phyloP scores from a whole-genome alignment of 1,140 invertebrate genomes.

The Tetramorium simillimum region DNA sequence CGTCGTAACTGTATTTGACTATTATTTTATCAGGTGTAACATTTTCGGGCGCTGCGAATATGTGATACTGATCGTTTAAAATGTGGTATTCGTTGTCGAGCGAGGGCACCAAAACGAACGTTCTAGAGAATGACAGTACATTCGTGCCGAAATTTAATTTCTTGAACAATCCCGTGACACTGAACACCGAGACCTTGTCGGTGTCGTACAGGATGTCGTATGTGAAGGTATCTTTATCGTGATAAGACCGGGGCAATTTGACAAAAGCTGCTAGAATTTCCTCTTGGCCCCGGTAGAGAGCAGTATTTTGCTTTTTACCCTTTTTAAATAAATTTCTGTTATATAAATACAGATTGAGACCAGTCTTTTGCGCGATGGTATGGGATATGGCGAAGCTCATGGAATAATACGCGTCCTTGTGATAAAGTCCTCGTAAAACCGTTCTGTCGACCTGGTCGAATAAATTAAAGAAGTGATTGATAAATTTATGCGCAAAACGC shows the following conservation, averaged over 20 bases:
- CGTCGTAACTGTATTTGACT: slow-evolving; percentile 7
- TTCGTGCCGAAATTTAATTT: slow-evolving; percentile 54
- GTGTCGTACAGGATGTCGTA: slow-evolving; percentile 76
- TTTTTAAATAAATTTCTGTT: slow-evolving; percentile 69
- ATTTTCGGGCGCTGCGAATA: slow-evolving; percentile 60
- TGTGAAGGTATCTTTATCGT: slow-evolving; percentile 76
- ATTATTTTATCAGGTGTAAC: slow-evolving; percentile 58
- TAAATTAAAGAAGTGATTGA: slow-evolving; percentile 80
- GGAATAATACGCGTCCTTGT: slow-evolving; percentile 79
- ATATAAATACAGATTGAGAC: slow-evolving; percentile 43
- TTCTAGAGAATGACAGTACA: slow-evolving; percentile 78
- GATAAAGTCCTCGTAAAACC: slow-evolving; percentile 78
- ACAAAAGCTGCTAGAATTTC: slow-evolving; percentile 75
- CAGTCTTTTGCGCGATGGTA: slow-evolving; percentile 23
- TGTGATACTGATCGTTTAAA: slow-evolving; percentile 80
- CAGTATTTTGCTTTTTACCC: background rate
- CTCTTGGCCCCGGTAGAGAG: slow-evolving; percentile 75
- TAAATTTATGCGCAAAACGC: slow-evolving; percentile 78
- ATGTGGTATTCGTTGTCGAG: slow-evolving; percentile 81
- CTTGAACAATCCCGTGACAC: slow-evolving; percentile 78
- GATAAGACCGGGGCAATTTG: slow-evolving; percentile 77
- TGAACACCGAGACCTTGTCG: slow-evolving; percentile 66
- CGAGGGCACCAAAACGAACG: slow-evolving; percentile 75
- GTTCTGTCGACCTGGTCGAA: slow-evolving; percentile 80
- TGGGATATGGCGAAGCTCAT: slow-evolving; percentile 73